These are phyloP conservation scores for Somateria mollissima DNA, from an alignment of 2,797 vertebrate genomes.

Conservation along the genomic window DNA sequence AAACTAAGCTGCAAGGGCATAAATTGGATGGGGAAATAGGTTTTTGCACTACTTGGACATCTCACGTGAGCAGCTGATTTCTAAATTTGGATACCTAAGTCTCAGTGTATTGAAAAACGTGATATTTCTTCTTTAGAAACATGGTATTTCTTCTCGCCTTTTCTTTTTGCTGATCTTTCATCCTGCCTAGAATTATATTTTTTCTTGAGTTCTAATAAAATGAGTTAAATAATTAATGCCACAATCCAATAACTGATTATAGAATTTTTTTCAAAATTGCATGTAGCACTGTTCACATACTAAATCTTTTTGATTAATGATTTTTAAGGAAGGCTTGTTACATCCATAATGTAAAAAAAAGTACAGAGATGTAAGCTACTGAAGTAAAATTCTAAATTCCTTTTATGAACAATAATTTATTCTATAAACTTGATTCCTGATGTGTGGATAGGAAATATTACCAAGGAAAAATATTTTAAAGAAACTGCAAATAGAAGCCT, in stretches of 20 bases:
- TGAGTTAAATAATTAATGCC: constrained; percentile 72
- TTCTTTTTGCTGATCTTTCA: constrained; percentile 34
- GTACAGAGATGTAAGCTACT: not conserved
- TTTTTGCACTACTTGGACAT: not conserved
- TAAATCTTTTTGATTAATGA: constrained; percentile 70
- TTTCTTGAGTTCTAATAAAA: constrained; percentile 59
- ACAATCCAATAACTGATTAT: constrained; percentile 71
- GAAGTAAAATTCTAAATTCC: constrained; percentile 27
- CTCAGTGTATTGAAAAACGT: not conserved
- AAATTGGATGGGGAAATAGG: not conserved
- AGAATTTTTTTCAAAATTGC: constrained; percentile 56
- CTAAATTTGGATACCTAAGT: not conserved
- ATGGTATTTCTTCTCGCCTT: not conserved
- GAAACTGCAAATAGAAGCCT: constrained; percentile 58
- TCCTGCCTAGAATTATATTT: constrained; percentile 40
- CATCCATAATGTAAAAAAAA: constrained; percentile 40
- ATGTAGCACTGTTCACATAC: constrained; percentile 24
- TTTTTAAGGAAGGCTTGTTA: constrained; percentile 53
- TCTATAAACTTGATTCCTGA: constrained; percentile 30
- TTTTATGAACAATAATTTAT: constrained; percentile 26
- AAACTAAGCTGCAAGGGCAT: not conserved
- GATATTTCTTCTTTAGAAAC: constrained; percentile 18
- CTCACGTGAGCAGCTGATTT: not conserved
- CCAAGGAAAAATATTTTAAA: not conserved
- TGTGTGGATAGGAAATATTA: not conserved